Evolutionary conservation across 2,797 vertebrate species (phyloP), one percentile per base, ranked within the genome.

Genomic region (Eremophila alpestris): DNA sequence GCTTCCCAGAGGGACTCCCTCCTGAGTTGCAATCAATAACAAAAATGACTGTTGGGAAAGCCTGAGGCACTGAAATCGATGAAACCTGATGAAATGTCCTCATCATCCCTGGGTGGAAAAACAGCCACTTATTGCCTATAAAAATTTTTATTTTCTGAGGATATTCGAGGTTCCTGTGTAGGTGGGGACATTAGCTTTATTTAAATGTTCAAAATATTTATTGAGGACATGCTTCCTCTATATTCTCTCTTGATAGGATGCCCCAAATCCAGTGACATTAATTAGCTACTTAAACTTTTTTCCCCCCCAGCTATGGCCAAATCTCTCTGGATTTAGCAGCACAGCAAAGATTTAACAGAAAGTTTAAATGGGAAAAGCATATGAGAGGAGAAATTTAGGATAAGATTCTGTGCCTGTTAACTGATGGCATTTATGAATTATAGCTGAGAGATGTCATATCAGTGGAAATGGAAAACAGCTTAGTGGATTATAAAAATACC

Each of bases 361-460:
- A 97, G 59, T 73, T 93, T 96, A 90, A 95, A 96, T 92, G 82
- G 89, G 85, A 94, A 96, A 96, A 90, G 58, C 19, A 13, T 80
- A 75, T n/a, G 75, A 62, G 55, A 83, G 59, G 81, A 96, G 79
- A 96, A 95, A 92, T 87, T 38, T 84, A 93, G 90, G 85, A 87
- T 91, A 96, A 88, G 77, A 92, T 87, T 91, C 78, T 87, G 63
- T 71, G 94, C 83, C 73, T 89, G 74, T 91, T 97, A 96, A 94
- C 83, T 93, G 92, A 95, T 96, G 91, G 90, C 68, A 71, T 94
- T 97, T 95, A 94, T 95, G 96, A 97, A 97, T 96, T 96, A 89
- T 89, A 91, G 86, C 95, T 93, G 89, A 88, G 94, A 97, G 94
- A 89, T 96, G 87, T 91, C 86, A 69, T 91, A 87, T 95, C 92